These are phyloP conservation scores for Caenorhabditis inopinata DNA, from an alignment of 1,140 invertebrate species.

Conservation along the genomic window DNA sequence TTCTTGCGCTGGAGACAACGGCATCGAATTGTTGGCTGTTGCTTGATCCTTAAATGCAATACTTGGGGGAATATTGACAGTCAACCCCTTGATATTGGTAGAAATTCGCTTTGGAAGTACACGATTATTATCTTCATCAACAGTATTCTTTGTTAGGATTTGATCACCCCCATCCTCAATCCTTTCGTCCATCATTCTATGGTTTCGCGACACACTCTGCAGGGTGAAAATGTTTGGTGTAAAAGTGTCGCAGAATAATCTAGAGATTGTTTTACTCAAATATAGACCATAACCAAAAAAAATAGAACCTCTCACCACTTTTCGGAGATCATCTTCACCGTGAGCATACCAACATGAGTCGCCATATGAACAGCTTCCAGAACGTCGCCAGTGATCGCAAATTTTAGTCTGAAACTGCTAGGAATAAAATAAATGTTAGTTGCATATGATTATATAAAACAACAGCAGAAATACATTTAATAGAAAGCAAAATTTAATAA, in stretches of 20 bases:
- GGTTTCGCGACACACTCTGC: not conserved
- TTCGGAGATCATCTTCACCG: not conserved
- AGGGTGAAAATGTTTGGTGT: no score
- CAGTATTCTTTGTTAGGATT: no score
- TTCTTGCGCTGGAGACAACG: not conserved
- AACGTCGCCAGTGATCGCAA: slow-evolving; percentile 19
- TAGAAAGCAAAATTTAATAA: no score
- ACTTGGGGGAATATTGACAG: not conserved
- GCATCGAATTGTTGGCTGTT: not conserved
- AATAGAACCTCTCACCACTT: not conserved
- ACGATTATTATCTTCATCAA: not conserved
- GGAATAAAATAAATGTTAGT: no score
- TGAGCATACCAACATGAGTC: slow-evolving; percentile 35
- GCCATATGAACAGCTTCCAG: slow-evolving; percentile 8
- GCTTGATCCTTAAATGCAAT: not conserved
- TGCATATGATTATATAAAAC: no score
- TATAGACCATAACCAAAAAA: no score
- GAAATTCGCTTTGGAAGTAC: not conserved
- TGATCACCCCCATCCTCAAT: no score
- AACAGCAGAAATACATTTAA: no score
- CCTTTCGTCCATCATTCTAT: not conserved
- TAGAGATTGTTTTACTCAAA: no score
- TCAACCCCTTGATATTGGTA: not conserved
- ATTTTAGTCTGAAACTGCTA: slow-evolving; percentile 8
- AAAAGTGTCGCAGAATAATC: no score